phyloP scores from a whole-genome alignment of 2,888 invertebrate genomes.

The Chrysolina americana region DNA sequence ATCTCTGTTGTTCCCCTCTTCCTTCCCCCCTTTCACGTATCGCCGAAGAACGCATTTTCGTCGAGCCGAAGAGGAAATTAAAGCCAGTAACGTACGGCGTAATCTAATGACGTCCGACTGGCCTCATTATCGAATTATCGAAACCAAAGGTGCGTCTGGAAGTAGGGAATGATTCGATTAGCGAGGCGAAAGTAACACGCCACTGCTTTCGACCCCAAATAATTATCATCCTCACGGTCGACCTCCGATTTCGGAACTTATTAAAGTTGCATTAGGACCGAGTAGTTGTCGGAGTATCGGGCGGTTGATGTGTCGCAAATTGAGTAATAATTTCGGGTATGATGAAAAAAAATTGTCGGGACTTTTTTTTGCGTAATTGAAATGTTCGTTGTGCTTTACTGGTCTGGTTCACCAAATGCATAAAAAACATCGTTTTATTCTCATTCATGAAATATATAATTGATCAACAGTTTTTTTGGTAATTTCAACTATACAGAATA shows the following conservation, averaged over 20 bases:
- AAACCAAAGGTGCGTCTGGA: slow-evolving; percentile 31
- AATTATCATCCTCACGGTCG: slow-evolving; percentile 22
- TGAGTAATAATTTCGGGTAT: neutral
- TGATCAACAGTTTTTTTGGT: too few species aligned
- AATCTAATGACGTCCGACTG: slow-evolving; percentile 28
- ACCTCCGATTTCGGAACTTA: slow-evolving; percentile 29
- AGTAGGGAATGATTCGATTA: slow-evolving; percentile 31
- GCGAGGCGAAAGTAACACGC: slow-evolving; percentile 26
- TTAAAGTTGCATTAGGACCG: slow-evolving; percentile 32
- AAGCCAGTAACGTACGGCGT: slow-evolving; percentile 5
- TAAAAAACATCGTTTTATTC: too few species aligned
- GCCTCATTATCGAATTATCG: slow-evolving; percentile 31
- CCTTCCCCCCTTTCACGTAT: neutral
- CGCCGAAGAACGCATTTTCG: neutral
- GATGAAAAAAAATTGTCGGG: neutral
- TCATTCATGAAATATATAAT: too few species aligned
- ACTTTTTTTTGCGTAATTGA: too few species aligned
- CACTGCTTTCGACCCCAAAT: slow-evolving; percentile 27
- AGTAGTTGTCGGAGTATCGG: neutral
- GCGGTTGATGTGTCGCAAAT: neutral
- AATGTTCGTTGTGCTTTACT: too few species aligned
- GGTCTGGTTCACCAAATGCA: too few species aligned
- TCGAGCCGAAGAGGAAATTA: slow-evolving; percentile 3
- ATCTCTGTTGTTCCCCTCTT: neutral
- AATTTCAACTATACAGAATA: too few species aligned